phyloP scores from a whole-genome alignment of 2,888 invertebrate species.

The Athalia circularis region DNA sequence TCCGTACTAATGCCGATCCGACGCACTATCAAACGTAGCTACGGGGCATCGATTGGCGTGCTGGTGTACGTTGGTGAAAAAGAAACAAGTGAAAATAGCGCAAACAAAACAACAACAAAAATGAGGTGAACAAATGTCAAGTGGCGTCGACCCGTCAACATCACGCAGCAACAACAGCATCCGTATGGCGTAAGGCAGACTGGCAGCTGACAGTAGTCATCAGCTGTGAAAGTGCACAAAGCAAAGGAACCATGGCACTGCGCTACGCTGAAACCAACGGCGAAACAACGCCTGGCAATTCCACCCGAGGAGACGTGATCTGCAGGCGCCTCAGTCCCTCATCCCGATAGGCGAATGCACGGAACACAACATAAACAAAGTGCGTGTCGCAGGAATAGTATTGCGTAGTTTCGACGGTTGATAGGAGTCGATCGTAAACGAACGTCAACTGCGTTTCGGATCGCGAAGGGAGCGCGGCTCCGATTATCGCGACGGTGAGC shows the following conservation, averaged over 20 bases:
- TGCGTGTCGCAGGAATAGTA: constrained; percentile 32
- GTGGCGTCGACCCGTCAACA: constrained; percentile 60
- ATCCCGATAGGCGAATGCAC: background rate
- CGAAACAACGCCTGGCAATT: too few species aligned
- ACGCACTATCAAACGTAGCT: too few species aligned
- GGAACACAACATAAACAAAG: constrained; percentile 24
- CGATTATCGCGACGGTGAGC: background rate
- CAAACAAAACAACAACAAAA: background rate
- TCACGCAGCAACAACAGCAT: constrained; percentile 51
- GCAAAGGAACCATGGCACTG: constrained; percentile 48
- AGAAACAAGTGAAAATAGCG: too few species aligned
- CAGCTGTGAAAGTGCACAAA: constrained; percentile 71
- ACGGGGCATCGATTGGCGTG: too few species aligned
- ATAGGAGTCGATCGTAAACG: constrained; percentile 46
- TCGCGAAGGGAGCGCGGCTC: constrained; percentile 5
- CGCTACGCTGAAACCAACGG: too few species aligned
- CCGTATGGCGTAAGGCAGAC: background rate
- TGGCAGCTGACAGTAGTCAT: constrained; percentile 68
- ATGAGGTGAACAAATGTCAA: constrained; percentile 44
- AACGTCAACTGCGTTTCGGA: constrained; percentile 55
- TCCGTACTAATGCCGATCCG: too few species aligned
- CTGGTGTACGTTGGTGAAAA: too few species aligned
- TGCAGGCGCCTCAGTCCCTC: background rate
- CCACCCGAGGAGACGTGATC: too few species aligned
- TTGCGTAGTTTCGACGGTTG: constrained; percentile 55